phyloP scores from a whole-genome alignment of 2,797 vertebrate genomes.

The Phoebastria nigripes region DNA sequence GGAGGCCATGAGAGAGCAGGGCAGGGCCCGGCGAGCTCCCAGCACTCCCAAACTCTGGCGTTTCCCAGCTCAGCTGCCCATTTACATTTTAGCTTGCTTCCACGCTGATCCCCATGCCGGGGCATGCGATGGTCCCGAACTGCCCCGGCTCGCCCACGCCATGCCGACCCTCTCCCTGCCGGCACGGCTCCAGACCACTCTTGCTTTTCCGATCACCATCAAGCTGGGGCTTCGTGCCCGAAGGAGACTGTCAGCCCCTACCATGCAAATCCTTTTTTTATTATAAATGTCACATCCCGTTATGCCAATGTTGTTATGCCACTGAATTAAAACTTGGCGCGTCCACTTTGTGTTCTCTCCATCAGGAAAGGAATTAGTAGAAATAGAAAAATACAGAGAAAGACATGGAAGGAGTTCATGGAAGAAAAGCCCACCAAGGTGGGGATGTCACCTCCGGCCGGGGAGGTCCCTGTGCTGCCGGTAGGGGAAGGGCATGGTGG shows the following conservation, averaged over 20 bases:
- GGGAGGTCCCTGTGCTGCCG: background rate
- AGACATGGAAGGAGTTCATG: accelerated
- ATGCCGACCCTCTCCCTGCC: background rate
- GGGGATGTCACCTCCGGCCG: accelerated
- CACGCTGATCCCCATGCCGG: accelerated
- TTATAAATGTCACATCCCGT: background rate
- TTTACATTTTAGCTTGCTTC: accelerated
- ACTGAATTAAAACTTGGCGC: background rate
- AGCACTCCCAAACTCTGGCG: background rate
- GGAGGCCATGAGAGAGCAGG: background rate
- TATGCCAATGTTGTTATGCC: background rate
- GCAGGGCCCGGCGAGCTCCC: background rate
- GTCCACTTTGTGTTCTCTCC: accelerated
- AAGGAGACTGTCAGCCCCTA: background rate
- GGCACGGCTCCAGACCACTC: background rate
- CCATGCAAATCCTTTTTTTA: background rate
- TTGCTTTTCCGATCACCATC: background rate
- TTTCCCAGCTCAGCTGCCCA: background rate
- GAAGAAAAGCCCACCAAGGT: background rate
- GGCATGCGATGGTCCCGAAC: accelerated
- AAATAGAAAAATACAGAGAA: accelerated
- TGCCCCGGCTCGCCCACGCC: background rate
- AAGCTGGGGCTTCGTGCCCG: background rate
- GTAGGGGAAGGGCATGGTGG: background rate
- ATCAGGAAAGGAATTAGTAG: accelerated